phyloP scores from a whole-genome alignment of 2,888 invertebrate genomes.

The Caenorhabditis sp. region DNA sequence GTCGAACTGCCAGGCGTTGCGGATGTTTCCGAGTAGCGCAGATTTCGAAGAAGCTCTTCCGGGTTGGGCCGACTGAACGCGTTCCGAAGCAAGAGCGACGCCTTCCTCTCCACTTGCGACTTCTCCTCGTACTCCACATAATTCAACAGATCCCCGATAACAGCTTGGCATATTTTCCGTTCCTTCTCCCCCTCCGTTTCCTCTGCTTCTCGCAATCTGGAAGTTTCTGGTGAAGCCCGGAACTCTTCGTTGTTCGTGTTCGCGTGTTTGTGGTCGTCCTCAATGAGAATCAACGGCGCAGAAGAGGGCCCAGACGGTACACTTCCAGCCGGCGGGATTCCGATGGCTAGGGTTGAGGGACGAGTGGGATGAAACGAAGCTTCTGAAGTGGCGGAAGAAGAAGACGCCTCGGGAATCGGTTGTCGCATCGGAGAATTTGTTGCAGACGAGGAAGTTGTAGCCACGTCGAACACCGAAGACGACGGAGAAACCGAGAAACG shows the following conservation, averaged over 20 bases:
- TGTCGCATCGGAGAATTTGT: conserved; percentile 1
- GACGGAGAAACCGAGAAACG: conserved; percentile 72
- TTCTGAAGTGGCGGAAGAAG: not conserved
- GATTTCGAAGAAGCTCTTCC: conserved; percentile 29
- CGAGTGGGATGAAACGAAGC: conserved; percentile 20
- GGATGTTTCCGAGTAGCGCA: conserved; percentile 4
- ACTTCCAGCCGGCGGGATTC: conserved; percentile 47
- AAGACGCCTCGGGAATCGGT: conserved; percentile 26
- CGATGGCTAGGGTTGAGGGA: conserved; percentile 56
- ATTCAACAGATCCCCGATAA: conserved; percentile 69
- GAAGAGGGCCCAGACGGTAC: conserved; percentile 56
- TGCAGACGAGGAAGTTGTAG: conserved; percentile 25
- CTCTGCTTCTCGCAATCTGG: conserved; percentile 16
- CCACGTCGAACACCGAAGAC: conserved; percentile 63
- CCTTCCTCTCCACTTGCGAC: conserved; percentile 65
- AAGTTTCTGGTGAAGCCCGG: conserved; percentile 15
- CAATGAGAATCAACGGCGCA: conserved; percentile 51
- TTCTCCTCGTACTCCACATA: conserved; percentile 70
- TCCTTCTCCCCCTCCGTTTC: conserved; percentile 28
- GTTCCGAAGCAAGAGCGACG: conserved; percentile 59
- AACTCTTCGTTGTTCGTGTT: not conserved
- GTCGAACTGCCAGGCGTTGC: conserved; percentile 18
- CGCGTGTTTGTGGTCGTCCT: not conserved
- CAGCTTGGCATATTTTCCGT: conserved; percentile 52
- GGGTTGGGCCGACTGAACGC: conserved; percentile 45